These are phyloP conservation scores for Drosophila nr. perissopoda DNA, from an alignment of 2,888 invertebrate genomes.

Conservation along the genomic window DNA sequence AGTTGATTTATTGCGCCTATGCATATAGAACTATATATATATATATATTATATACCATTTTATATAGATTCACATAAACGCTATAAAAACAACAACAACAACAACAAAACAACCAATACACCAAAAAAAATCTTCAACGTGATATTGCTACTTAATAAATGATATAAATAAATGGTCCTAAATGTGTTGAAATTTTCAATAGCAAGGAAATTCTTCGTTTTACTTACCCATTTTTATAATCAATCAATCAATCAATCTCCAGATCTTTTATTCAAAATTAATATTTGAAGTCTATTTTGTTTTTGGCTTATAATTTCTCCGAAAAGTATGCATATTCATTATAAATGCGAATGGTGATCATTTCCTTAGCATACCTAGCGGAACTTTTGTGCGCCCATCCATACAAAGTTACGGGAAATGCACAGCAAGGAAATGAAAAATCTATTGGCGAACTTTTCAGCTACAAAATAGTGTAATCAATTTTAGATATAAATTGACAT, in stretches of 20 bases:
- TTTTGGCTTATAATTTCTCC: neutral
- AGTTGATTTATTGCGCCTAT: slow-evolving; percentile 61
- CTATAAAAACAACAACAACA: slow-evolving; percentile 46
- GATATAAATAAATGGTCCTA: slow-evolving; percentile 55
- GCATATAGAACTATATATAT: slow-evolving; percentile 50
- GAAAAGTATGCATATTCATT: slow-evolving; percentile 12
- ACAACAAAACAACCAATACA: slow-evolving; percentile 26
- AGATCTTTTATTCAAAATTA: neutral
- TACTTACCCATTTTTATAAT: neutral
- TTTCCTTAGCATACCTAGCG: slow-evolving; percentile 1
- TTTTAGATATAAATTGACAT: neutral
- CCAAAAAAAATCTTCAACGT: slow-evolving; percentile 70
- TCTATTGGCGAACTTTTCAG: neutral
- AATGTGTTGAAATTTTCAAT: slow-evolving; percentile 6
- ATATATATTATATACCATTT: slow-evolving; percentile 29
- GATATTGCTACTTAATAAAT: slow-evolving; percentile 71
- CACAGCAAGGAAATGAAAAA: neutral
- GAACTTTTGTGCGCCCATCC: neutral
- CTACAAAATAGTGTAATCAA: neutral
- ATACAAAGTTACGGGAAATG: neutral
- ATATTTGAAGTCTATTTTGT: neutral
- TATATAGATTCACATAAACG: slow-evolving; percentile 47
- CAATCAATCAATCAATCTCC: no score
- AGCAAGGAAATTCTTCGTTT: neutral
- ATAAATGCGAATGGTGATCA: no score